Evolutionary conservation across 2,113 vertebrate genomes (phyloP), one percentile per base, ranked within the genome.

Genomic region (Perca fluviatilis): DNA sequence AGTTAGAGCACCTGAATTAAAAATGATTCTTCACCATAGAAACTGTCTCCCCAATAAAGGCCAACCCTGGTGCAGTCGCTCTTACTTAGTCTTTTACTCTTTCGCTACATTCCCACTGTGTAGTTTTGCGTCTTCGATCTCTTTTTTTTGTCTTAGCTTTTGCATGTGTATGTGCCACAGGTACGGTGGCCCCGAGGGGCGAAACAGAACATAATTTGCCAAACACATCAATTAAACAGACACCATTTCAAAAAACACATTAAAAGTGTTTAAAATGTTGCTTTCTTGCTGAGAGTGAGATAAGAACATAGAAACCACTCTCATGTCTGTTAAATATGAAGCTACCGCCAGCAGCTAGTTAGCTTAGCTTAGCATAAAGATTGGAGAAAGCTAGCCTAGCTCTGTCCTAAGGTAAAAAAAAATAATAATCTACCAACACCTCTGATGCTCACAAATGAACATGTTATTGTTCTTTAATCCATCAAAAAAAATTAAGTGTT

Each of bases 1-100:
- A 88, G 87, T 90, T 89, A 73, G 85, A 75, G 83, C 67, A 80
- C 81, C 90, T 91, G 92, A 93, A 92, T 93, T 94, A 91, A 88
- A 93, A 92, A 93, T 86, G 83, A 93, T 84, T 82, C 77, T 75
- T 87, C 71, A 49, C 85, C 58, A 3, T 47, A 60, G 79, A 85
- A 69, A 77, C 70, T 47, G 82, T 81, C 83, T 84, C 83, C 50
- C 76, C 30, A 81, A 71, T 83, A 80, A 74, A 40, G 49, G 40
- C 33, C 23, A 14, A 27, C 65, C 53, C 53, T 2, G 16, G 12
- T 23, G 63, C 54, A 33, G 6, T 73, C 46, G 6, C 71, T 77
- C n/a, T 23, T 58, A 63, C 63, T 68, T 78, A 51, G 43, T 74
- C 66, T 68, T 70, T 77, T 66, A 14, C 69, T 82, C 8, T 57